A percentile compares a stretch with the other conserved stretches of the same genome.
These are phyloP conservation scores for Alviniconcha strummeri DNA, from an alignment of 2,888 invertebrate genomes.

Conservation along the genomic window DNA sequence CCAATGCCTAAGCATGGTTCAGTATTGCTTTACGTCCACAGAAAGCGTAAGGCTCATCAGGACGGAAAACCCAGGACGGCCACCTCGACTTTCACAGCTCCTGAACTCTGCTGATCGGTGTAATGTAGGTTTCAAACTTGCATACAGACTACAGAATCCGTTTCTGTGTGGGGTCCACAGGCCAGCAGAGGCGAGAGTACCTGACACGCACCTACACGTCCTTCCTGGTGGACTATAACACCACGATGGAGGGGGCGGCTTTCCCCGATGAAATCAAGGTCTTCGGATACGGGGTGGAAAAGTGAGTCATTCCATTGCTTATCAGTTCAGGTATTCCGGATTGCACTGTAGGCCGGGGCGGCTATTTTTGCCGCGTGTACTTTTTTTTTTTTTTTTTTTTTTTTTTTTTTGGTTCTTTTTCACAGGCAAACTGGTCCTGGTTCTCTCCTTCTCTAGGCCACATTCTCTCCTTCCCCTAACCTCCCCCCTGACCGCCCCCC, in stretches of 20 bases:
- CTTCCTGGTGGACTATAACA: conserved; percentile 30
- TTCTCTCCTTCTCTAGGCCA: not conserved
- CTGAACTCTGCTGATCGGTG: no score
- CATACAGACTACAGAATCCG: no score
- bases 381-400: not conserved
- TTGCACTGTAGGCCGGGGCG: no score
- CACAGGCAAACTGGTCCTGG: not conserved
- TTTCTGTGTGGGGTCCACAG: not conserved
- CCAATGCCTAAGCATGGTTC: no score
- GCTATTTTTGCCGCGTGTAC: not conserved
- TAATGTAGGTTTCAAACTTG: no score
- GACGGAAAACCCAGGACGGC: no score
- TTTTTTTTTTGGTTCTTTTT: not conserved
- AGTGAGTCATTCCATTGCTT: not conserved
- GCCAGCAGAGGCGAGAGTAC: conserved; percentile 16
- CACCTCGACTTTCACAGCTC: no score
- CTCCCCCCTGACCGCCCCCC: no score
- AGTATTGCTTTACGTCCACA: no score
- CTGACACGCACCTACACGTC: conserved; percentile 24
- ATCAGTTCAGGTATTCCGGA: not conserved
- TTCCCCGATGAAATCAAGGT: conserved; percentile 13
- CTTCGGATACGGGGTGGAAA: conserved; percentile 27
- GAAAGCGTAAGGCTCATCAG: no score
- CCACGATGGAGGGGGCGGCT: not conserved
- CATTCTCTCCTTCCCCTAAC: no score